Conservation (phyloP, 53 echinoderm and acorn worm genomes). For the Hippasteria phrygiana region DNA sequence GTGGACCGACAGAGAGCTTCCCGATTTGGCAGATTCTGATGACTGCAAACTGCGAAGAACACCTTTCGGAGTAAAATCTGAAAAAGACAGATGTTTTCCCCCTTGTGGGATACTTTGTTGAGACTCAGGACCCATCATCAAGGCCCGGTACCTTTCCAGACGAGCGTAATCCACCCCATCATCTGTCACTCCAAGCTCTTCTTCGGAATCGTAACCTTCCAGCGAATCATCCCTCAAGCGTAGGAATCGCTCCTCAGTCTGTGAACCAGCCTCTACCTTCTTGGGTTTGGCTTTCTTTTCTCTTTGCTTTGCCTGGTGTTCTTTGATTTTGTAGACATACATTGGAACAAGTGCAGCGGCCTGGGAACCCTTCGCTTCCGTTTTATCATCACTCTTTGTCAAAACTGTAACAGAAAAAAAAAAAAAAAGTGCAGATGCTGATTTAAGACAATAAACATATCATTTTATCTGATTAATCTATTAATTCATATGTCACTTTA, state of each 20-base stretch:
- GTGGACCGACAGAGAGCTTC: neutral
- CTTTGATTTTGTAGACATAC: neutral
- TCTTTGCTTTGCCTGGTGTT: neutral
- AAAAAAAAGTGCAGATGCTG: neutral
- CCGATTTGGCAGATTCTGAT: neutral
- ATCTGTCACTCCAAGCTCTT: slow-evolving; percentile 12
- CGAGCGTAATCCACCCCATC: slow-evolving; percentile 7
- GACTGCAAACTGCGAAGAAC: neutral
- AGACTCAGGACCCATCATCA: slow-evolving; percentile 13
- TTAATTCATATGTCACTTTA: no score
- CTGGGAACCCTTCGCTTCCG: neutral
- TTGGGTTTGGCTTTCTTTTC: neutral
- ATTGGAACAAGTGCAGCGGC: neutral
- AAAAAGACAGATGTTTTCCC: neutral
- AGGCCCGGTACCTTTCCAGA: slow-evolving; percentile 7
- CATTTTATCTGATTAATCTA: no score
- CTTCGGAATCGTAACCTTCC: slow-evolving; percentile 28
- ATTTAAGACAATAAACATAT: neutral
- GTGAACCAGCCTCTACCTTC: neutral
- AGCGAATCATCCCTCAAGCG: neutral
- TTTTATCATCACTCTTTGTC: neutral
- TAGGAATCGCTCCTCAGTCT: neutral
- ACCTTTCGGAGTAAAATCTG: neutral
- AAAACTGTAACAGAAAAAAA: neutral
- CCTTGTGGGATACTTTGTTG: neutral